Evolutionary conservation across 1,140 invertebrate species (phyloP).

Genomic region (Onthophagus taurus): DNA sequence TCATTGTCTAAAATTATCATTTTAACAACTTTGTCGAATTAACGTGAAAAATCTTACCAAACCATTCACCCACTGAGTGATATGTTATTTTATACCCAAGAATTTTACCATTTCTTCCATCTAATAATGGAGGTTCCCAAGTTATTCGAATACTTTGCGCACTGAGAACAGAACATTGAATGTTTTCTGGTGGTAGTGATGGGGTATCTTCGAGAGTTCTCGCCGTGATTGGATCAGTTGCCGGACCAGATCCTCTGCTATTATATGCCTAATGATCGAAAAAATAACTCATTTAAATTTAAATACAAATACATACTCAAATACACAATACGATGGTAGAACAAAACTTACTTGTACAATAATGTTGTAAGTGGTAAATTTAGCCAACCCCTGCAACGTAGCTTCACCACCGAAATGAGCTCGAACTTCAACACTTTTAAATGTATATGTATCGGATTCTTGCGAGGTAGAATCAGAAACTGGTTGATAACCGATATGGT

Average conservation of each 20-base stretch:
- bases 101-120: slow-evolving; percentile 76
- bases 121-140: slow-evolving; percentile 73
- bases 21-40: background rate
- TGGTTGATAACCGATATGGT: slow-evolving; percentile 85
- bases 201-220: slow-evolving; percentile 70
- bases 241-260: slow-evolving; percentile 77
- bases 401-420: slow-evolving; percentile 56
- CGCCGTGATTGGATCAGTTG: slow-evolving; percentile 69
- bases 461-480: slow-evolving; percentile 38
- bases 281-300: background rate
- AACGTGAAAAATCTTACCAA: slow-evolving; percentile 47
- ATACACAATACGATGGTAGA: too few species aligned
- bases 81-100: slow-evolving; percentile 83
- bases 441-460: slow-evolving; percentile 46
- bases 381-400: slow-evolving; percentile 59
- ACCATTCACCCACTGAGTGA: slow-evolving; percentile 58
- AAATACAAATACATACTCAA: too few species aligned
- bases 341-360: slow-evolving; percentile 67
- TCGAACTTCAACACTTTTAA: slow-evolving; percentile 61
- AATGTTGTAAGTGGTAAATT: slow-evolving; percentile 80
- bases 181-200: slow-evolving; percentile 66
- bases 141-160: slow-evolving; percentile 76
- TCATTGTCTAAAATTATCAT: slow-evolving; percentile 41
- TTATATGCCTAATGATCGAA: slow-evolving; percentile 61
- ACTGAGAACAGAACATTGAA: slow-evolving; percentile 65